These are phyloP conservation scores for Arion vulgaris DNA, from an alignment of 1,140 invertebrate species.

Conservation along the genomic window DNA sequence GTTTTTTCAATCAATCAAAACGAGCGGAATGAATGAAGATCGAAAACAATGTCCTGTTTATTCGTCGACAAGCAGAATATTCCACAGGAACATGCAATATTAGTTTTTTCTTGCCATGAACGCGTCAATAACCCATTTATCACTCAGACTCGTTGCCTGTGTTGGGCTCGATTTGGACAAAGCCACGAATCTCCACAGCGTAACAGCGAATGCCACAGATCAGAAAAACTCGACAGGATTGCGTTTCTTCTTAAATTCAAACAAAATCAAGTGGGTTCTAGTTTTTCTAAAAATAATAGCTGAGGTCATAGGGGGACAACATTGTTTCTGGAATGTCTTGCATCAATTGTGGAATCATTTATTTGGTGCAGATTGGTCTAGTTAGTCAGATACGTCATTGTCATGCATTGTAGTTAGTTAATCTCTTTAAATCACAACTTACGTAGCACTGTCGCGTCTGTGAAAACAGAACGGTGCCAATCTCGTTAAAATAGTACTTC, in stretches of 20 bases:
- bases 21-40: background rate
- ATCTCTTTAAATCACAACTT: too few relatives aligned
- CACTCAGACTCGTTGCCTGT: background rate
- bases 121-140: background rate
- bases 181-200: background rate
- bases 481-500: too few relatives aligned
- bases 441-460: too few relatives aligned
- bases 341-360: too few relatives aligned
- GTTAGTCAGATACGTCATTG: too few relatives aligned
- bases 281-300: too few relatives aligned
- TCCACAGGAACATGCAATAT: background rate
- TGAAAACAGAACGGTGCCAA: too few relatives aligned
- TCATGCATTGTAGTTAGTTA: too few relatives aligned
- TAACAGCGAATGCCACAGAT: background rate
- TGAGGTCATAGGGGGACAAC: too few relatives aligned
- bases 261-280: too few relatives aligned
- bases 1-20: conserved; percentile 1
- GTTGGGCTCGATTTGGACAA: background rate
- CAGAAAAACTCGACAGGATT: background rate
- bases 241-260: background rate
- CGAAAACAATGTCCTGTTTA: background rate
- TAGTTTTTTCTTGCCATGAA: background rate
- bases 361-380: too few relatives aligned
- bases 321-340: too few relatives aligned
- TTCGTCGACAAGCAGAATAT: background rate